Evolutionary conservation across 2,113 vertebrate species (phyloP).

Genomic region (Argyrosomus japonicus): DNA sequence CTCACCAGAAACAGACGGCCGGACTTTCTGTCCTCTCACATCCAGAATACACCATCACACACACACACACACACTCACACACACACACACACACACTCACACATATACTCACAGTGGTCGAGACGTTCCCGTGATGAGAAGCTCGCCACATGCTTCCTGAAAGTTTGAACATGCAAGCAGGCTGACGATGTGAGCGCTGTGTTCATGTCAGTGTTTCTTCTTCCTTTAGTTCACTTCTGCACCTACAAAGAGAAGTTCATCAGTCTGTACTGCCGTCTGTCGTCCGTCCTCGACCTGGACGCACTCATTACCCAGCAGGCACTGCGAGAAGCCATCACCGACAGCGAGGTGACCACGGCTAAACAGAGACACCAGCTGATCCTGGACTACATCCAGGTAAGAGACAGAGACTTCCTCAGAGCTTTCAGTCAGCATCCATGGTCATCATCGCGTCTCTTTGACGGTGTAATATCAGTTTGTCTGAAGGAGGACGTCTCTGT

Average conservation of each 20-base stretch:
- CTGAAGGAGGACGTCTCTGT: no score
- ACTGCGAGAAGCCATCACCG: slow-evolving; percentile 95
- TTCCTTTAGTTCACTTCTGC: slow-evolving; percentile 93
- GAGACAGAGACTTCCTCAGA: no score
- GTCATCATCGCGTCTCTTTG: no score
- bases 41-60: neutral
- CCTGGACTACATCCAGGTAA: slow-evolving; percentile 95
- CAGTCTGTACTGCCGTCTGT: slow-evolving; percentile 96
- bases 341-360: slow-evolving; percentile 92
- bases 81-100: no score
- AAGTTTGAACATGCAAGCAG: no score
- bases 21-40: neutral
- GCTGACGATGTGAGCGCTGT: no score
- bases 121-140: neutral
- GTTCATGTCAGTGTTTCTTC: neutral
- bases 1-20: no score
- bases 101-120: neutral
- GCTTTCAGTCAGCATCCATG: no score
- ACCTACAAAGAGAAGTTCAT: slow-evolving; percentile 97
- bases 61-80: neutral
- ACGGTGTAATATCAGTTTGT: no score
- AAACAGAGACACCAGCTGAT: slow-evolving; percentile 96
- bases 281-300: slow-evolving; percentile 95
- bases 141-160: no score
- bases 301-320: slow-evolving; percentile 97